phyloP scores from a whole-genome alignment of 53 echinoderm and acorn worm species.

The Apostichopus leukothele region DNA sequence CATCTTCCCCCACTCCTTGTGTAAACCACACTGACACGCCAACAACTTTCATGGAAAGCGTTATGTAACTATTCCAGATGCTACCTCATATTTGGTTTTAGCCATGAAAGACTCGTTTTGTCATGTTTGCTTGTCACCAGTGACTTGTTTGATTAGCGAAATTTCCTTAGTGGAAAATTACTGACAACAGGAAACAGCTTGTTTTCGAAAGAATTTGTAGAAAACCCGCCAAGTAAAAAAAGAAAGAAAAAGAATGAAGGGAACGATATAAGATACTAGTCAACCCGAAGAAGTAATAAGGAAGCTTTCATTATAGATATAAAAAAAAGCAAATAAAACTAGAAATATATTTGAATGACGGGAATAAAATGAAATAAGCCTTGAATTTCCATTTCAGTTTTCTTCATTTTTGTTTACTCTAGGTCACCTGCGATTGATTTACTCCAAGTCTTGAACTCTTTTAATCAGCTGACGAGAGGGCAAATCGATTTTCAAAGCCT shows the following conservation, averaged over 20 bases:
- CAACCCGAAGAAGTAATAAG: background rate
- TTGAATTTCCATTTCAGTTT: constrained; percentile 2
- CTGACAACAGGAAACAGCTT: no score
- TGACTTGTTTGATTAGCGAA: no score
- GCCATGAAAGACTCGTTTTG: no score
- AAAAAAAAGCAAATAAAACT: background rate
- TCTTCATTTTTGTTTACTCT: constrained; percentile 15
- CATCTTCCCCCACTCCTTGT: no score
- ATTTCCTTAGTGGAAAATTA: no score
- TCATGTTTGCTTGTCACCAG: no score
- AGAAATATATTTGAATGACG: constrained; percentile 4
- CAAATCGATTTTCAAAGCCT: constrained; percentile 26
- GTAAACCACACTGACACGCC: no score
- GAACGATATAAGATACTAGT: background rate
- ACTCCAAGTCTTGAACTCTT: background rate
- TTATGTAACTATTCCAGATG: no score
- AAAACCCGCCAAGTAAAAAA: no score
- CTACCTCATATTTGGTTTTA: no score
- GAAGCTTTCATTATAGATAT: background rate
- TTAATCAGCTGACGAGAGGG: constrained; percentile 14
- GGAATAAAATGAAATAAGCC: background rate
- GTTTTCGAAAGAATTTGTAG: no score
- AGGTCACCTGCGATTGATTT: constrained; percentile 5
- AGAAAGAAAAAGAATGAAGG: background rate
- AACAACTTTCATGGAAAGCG: no score